phyloP scores from a whole-genome alignment of 2,797 vertebrate genomes.

The Botia kubotai region DNA sequence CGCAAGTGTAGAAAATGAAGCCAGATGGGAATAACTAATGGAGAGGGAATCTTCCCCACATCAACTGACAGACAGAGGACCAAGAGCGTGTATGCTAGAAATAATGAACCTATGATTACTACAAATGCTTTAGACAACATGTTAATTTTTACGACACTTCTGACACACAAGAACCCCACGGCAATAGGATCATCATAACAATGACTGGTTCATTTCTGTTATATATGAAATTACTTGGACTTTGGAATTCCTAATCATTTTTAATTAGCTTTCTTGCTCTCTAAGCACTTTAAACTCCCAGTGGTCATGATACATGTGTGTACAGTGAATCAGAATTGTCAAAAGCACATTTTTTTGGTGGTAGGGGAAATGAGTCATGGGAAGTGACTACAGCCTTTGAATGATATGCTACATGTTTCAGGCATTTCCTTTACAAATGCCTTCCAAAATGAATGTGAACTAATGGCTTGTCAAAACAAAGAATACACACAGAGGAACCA shows the following conservation, averaged over 20 bases:
- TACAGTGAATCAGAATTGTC: not conserved
- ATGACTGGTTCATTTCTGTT: slow-evolving; percentile 7
- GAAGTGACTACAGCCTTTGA: slow-evolving; percentile 49
- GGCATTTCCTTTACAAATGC: slow-evolving; percentile 25
- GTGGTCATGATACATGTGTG: slow-evolving; percentile 22
- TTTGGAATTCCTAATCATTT: slow-evolving; percentile 34
- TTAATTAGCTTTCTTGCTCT: slow-evolving; percentile 9
- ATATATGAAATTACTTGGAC: slow-evolving; percentile 35
- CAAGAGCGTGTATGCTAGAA: slow-evolving; percentile 56
- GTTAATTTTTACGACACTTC: slow-evolving; percentile 14
- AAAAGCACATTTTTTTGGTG: slow-evolving; percentile 37
- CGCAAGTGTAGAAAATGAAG: slow-evolving; percentile 60
- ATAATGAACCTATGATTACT: slow-evolving; percentile 40
- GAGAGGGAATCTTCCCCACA: slow-evolving; percentile 45
- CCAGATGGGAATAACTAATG: slow-evolving; percentile 64
- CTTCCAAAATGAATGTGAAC: slow-evolving; percentile 29
- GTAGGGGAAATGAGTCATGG: slow-evolving; percentile 53
- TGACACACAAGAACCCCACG: not conserved
- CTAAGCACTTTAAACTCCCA: not conserved
- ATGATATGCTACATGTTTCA: slow-evolving; percentile 25
- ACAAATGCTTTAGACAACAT: not conserved
- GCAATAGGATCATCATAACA: slow-evolving; percentile 8
- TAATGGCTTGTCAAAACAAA: slow-evolving; percentile 14
- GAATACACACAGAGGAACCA: slow-evolving; percentile 46
- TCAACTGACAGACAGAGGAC: slow-evolving; percentile 5